These are phyloP conservation scores for Aphelenchoides fujianensis DNA, from an alignment of 1,140 invertebrate genomes.

Conservation along the genomic window DNA sequence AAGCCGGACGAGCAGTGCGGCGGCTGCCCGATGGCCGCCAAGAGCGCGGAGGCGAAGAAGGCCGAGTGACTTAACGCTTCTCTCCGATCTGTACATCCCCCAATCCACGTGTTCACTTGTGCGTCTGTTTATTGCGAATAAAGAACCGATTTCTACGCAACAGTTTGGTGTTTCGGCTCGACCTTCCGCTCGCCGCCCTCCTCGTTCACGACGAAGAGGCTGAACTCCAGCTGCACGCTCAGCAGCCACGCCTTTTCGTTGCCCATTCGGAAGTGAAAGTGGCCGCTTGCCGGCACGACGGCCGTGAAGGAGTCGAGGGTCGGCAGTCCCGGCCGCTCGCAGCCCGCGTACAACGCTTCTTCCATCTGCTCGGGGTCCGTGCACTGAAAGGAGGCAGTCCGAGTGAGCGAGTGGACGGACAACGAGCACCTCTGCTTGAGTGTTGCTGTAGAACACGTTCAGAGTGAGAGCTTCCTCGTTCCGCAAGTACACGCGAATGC, in stretches of 20 bases:
- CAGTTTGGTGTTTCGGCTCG: conserved; percentile 24
- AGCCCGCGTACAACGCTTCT: conserved; percentile 42
- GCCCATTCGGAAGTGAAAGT: conserved; percentile 51
- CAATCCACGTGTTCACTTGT: background rate
- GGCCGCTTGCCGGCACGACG: conserved; percentile 40
- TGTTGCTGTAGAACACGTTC: conserved; percentile 35
- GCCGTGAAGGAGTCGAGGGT: conserved; percentile 50
- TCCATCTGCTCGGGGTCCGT: conserved; percentile 23
- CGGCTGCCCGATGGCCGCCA: background rate
- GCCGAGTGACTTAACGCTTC: conserved; percentile 19
- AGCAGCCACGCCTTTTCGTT: conserved; percentile 57
- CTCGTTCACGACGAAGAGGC: conserved; percentile 31
- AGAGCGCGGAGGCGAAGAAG: conserved; percentile 7
- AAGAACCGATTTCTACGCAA: conserved; percentile 7
- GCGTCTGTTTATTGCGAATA: conserved; percentile 5
- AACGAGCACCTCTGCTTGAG: background rate
- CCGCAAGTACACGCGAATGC: conserved; percentile 26
- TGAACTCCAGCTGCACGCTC: conserved; percentile 27
- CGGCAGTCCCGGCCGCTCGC: conserved; percentile 52
- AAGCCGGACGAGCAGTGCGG: too few relatives aligned
- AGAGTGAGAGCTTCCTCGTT: conserved; percentile 32
- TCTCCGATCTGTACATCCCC: too few relatives aligned
- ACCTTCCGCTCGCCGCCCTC: conserved; percentile 40
- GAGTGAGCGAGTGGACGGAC: background rate
- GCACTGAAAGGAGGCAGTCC: background rate